Conservation (phyloP, 2,888 invertebrate species). For the Tiphia femorata region DNA sequence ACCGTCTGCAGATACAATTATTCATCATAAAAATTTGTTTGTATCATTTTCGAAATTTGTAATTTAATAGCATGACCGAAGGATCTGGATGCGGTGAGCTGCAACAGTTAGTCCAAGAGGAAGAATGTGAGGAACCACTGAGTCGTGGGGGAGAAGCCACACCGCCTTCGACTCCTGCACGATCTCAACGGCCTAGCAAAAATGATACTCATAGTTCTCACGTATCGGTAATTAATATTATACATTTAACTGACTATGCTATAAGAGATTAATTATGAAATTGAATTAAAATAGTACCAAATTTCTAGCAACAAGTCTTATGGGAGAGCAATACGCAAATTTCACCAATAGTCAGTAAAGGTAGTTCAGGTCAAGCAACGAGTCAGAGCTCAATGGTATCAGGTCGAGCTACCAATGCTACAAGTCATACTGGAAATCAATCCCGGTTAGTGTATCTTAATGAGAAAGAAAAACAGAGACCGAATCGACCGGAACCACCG, state of each 20-base stretch:
- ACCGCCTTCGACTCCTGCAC: slow-evolving; percentile 67
- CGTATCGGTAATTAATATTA: slow-evolving; percentile 50
- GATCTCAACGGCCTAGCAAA: slow-evolving; percentile 56
- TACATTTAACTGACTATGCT: neutral
- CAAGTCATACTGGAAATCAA: slow-evolving; percentile 55
- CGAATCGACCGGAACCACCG: slow-evolving; percentile 54
- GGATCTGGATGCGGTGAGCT: slow-evolving; percentile 67
- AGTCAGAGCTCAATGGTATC: slow-evolving; percentile 64
- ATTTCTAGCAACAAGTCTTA: slow-evolving; percentile 61
- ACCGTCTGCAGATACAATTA: neutral
- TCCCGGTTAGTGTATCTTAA: slow-evolving; percentile 59
- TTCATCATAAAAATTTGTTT: neutral
- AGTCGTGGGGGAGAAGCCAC: slow-evolving; percentile 66
- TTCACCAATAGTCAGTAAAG: slow-evolving; percentile 63
- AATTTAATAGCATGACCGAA: slow-evolving; percentile 68
- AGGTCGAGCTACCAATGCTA: slow-evolving; percentile 54
- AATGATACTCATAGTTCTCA: slow-evolving; percentile 58
- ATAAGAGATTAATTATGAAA: neutral
- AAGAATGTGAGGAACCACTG: slow-evolving; percentile 65
- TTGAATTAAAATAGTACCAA: neutral
- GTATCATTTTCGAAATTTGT: neutral
- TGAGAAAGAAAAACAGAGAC: slow-evolving; percentile 61
- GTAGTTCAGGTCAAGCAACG: slow-evolving; percentile 63
- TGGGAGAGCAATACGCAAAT: slow-evolving; percentile 61
- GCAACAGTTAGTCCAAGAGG: slow-evolving; percentile 68